Base-by-base conservation (phyloP, 2,113 vertebrate species). In the Limnothrissa miodon region DNA sequence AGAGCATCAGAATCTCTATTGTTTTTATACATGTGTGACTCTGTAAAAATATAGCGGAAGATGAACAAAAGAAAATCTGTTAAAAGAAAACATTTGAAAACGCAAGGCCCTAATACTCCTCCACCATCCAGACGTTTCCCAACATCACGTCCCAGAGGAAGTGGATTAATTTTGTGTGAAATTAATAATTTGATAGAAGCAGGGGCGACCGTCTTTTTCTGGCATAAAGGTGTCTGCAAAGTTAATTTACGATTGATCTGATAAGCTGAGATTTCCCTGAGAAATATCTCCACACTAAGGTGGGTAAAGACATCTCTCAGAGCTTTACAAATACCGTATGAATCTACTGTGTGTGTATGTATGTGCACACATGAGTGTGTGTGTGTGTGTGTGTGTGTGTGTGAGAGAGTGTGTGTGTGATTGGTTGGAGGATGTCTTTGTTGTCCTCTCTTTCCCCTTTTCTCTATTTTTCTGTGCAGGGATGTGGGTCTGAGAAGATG, bases 401-500 rank as follows among this genome's bases (percentile, higher is more conserved):
- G 42, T 42, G 42, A 4, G 42, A 4, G 42, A 4, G 42, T 42
- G 42, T 42, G 42, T 42, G 42, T 42, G 42, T 42, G 42, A 4
- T 42, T 42, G 42, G 42, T 42, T 42, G 42, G 42, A 6, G 42
- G 42, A 2, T 70, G 62, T 82, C 36, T 36, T 48, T 45, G 45
- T 59, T 39, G 29, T 2, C 7, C 62, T 82, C 80, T 29, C 8
- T 70, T 62, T 78, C 62, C 33, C 70, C 45, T 78, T 80, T 45
- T 42, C 39, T 66, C 39, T 11, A 11, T 86, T 13, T 86, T 29
- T 7, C 79, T 33, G 80, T 70, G 79, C 4, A 78, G 56, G 78
- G 51, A 45, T 84, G 62, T 62, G 53, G 62, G 66, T 29, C 59
- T 53, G 83, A 59, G 45, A 56, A 51, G 70, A 81, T 81, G 46